Conservation (phyloP, 2,797 vertebrate genomes). For the Lophius americanus region DNA sequence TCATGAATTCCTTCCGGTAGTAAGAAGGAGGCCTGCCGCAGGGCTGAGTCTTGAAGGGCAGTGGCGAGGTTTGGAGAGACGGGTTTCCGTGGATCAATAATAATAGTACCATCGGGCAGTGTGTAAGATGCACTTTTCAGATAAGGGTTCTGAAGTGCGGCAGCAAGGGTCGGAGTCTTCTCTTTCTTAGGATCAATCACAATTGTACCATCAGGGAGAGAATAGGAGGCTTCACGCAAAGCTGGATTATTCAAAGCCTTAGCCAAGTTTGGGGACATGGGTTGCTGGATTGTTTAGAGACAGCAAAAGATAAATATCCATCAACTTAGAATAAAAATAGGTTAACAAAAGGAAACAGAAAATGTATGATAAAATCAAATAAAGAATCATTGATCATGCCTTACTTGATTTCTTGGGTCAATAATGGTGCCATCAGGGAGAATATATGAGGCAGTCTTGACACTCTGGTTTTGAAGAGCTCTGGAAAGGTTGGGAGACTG, state of each 20-base stretch:
- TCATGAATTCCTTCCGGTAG: conserved; percentile 71
- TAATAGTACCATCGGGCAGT: conserved; percentile 81
- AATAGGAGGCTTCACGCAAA: conserved; percentile 77
- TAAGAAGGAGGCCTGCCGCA: conserved; percentile 60
- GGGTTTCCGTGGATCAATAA: conserved; percentile 79
- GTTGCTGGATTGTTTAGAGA: conserved; percentile 50
- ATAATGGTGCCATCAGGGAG: conserved; percentile 79
- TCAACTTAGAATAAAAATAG: neutral
- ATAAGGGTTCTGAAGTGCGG: conserved; percentile 79
- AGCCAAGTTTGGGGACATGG: conserved; percentile 78
- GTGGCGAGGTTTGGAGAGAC: conserved; percentile 71
- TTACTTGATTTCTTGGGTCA: conserved; percentile 73
- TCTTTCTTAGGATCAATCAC: conserved; percentile 70
- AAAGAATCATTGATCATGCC: conserved; percentile 16
- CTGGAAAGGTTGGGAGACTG: conserved; percentile 76
- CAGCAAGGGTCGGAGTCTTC: conserved; percentile 73
- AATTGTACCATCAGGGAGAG: conserved; percentile 82
- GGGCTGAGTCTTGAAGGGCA: conserved; percentile 67
- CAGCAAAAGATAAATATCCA: conserved; percentile 21
- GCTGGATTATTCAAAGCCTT: conserved; percentile 74
- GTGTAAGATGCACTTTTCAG: conserved; percentile 78
- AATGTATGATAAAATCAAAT: neutral
- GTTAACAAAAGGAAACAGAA: neutral
- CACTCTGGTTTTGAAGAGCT: conserved; percentile 77
- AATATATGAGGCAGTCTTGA: conserved; percentile 76